phyloP scores from a whole-genome alignment of 2,113 vertebrate genomes.

The Crypturellus undulatus region DNA sequence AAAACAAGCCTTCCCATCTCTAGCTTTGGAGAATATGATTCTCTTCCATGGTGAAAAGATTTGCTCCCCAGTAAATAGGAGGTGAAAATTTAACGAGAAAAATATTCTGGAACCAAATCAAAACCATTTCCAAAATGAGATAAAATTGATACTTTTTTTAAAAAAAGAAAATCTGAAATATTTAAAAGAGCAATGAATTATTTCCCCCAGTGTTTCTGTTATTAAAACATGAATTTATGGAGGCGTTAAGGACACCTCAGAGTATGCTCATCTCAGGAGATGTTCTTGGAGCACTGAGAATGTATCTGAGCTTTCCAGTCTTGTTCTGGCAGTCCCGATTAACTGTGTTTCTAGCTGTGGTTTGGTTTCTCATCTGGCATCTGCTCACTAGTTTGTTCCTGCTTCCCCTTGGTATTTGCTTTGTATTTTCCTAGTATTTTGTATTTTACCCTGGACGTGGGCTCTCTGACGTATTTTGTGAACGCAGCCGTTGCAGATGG shows the following conservation, averaged over 20 bases:
- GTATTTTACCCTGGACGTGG: neutral
- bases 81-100: neutral
- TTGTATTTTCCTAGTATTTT: neutral
- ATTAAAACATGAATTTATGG: conserved; percentile 44
- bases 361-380: neutral
- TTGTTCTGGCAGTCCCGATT: neutral
- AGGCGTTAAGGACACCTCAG: conserved; percentile 4
- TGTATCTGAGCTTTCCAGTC: neutral
- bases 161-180: neutral
- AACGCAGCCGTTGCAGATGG: neutral
- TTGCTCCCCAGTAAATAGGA: neutral
- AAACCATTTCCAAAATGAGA: neutral
- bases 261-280: neutral
- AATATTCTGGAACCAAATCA: neutral
- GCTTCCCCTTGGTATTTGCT: neutral
- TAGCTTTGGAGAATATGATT: neutral
- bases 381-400: neutral
- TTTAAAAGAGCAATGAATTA: neutral
- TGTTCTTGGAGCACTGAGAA: neutral
- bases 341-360: neutral
- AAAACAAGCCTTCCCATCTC: neutral
- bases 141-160: neutral
- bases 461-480: neutral
- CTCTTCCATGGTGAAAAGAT: neutral
- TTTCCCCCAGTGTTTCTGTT: neutral